These are phyloP conservation scores for Alcedo quadribrachys DNA, from an alignment of 2,797 vertebrate genomes.

Conservation along the genomic window DNA sequence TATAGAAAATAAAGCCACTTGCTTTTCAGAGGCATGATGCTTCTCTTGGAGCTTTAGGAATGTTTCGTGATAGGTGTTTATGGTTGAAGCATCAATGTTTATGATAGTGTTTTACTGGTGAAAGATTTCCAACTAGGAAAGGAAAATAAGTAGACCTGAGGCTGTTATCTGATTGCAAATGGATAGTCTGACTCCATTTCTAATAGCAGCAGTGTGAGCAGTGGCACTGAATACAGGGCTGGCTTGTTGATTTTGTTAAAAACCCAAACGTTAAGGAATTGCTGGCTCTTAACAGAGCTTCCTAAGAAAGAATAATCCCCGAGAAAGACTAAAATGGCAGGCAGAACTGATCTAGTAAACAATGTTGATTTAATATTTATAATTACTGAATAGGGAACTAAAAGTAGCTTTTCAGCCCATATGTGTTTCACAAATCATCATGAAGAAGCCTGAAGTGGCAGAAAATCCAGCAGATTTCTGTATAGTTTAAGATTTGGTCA, in stretches of 20 bases:
- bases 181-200: background rate
- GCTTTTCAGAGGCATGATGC: background rate
- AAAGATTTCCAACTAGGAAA: background rate
- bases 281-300: background rate
- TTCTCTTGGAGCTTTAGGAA: background rate
- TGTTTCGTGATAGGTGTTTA: background rate
- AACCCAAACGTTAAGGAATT: background rate
- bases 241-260: background rate
- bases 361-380: background rate
- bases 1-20: background rate
- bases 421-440: rapidly evolving
- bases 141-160: background rate
- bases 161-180: background rate
- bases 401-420: background rate
- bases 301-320: background rate
- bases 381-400: background rate
- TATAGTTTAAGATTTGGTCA: background rate
- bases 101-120: background rate
- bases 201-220: background rate
- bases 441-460: background rate
- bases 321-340: background rate
- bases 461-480: background rate
- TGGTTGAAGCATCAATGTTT: background rate
- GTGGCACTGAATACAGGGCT: background rate
- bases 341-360: background rate